phyloP scores from a whole-genome alignment of 2,888 invertebrate genomes.

The Pyrrhia umbra region DNA sequence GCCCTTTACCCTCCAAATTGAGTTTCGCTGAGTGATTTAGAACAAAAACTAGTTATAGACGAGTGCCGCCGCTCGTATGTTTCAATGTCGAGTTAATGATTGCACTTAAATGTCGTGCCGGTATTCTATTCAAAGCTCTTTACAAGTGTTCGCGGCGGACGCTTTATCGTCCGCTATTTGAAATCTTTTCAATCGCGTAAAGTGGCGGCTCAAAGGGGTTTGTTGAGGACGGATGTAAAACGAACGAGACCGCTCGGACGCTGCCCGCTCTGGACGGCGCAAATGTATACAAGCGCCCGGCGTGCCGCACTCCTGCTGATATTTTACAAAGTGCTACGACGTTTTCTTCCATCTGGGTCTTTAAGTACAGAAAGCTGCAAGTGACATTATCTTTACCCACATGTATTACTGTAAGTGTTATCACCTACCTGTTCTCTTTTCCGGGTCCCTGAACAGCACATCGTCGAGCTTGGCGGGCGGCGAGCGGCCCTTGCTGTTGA shows the following conservation, averaged over 20 bases:
- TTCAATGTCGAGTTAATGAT: constrained; percentile 65
- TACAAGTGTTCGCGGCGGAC: constrained; percentile 4
- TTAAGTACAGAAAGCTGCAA: too few relatives aligned
- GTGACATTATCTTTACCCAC: background rate
- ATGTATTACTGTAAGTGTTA: background rate
- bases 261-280: background rate
- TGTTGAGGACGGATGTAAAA: constrained; percentile 23
- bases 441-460: constrained; percentile 94
- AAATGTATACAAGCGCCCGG: background rate
- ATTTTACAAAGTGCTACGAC: constrained; percentile 1
- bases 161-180: constrained; percentile 27
- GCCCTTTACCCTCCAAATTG: constrained; percentile 79
- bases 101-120: constrained; percentile 56
- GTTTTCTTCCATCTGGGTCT: background rate
- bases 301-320: background rate
- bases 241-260: background rate
- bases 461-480: constrained; percentile 93
- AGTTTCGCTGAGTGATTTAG: constrained; percentile 83
- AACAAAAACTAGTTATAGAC: constrained; percentile 79
- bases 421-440: constrained; percentile 92
- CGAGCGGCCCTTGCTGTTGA: constrained; percentile 95
- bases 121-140: constrained; percentile 41
- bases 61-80: constrained; percentile 68
- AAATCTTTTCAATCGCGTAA: constrained; percentile 45
- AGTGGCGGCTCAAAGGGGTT: constrained; percentile 29